Evolutionary conservation across 2,797 vertebrate genomes (phyloP).

Genomic region (Girardinus metallicus): DNA sequence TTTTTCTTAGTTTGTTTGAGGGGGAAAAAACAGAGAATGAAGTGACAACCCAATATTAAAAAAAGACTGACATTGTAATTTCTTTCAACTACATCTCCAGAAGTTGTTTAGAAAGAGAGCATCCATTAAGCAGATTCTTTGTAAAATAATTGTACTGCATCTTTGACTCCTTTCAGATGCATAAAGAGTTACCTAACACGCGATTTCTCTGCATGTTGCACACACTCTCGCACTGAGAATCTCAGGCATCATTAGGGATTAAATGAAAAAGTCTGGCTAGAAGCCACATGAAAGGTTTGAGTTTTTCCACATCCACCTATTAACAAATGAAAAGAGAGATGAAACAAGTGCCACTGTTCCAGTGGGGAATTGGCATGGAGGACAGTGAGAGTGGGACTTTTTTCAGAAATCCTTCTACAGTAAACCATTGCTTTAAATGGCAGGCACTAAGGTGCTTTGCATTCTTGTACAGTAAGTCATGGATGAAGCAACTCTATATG

Average conservation of each 20-base stretch:
- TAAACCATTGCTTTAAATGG: conserved; percentile 15
- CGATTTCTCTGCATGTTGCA: conserved; percentile 23
- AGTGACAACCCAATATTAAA: not conserved
- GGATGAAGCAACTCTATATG: conserved; percentile 51
- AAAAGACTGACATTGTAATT: not conserved
- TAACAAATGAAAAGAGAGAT: conserved; percentile 46
- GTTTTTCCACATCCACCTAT: conserved; percentile 36
- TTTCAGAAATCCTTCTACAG: conserved; percentile 22
- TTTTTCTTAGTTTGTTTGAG: not conserved
- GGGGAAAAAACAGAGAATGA: not conserved
- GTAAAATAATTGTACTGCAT: conserved; percentile 4
- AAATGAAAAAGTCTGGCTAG: conserved; percentile 18
- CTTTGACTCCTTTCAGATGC: conserved; percentile 12
- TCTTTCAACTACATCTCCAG: not conserved
- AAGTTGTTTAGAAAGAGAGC: not conserved
- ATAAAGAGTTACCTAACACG: conserved; percentile 9
- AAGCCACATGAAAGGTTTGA: conserved; percentile 37
- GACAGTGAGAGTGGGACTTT: conserved; percentile 17
- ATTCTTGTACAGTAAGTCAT: conserved; percentile 53
- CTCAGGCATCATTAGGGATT: conserved; percentile 43
- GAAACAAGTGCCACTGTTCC: conserved; percentile 27
- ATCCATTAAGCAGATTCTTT: conserved; percentile 5
- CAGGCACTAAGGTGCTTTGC: conserved; percentile 23
- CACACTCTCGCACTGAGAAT: conserved; percentile 16
- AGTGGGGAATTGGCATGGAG: conserved; percentile 19